Conservation (phyloP, 2,113 vertebrate genomes). For the Lates calcarifer region DNA sequence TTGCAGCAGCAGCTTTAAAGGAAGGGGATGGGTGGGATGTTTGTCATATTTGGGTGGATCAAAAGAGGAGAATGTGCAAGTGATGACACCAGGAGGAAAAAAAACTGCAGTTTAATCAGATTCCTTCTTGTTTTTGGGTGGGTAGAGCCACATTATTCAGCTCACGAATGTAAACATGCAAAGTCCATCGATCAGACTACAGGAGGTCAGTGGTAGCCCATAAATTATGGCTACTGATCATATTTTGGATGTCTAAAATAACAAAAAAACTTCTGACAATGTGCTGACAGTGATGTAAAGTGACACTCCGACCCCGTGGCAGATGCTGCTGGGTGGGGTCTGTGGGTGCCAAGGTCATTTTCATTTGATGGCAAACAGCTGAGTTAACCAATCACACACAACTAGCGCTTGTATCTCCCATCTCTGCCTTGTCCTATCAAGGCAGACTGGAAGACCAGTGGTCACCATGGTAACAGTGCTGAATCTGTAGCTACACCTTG, state of each 20-base stretch:
- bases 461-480: conserved; percentile 81
- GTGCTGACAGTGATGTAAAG: conserved; percentile 71
- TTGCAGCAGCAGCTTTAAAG: conserved; percentile 36
- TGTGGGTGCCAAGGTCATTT: conserved; percentile 57
- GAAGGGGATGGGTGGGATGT: conserved; percentile 16
- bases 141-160: not conserved
- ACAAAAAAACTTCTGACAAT: conserved; percentile 46
- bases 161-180: conserved; percentile 27
- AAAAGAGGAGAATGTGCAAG: conserved; percentile 26
- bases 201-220: conserved; percentile 22
- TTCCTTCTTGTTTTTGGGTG: not conserved
- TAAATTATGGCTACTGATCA: conserved; percentile 56
- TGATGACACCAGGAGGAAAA: conserved; percentile 9
- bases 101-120: conserved; percentile 39
- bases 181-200: conserved; percentile 44
- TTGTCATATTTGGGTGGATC: conserved; percentile 51
- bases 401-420: conserved; percentile 39
- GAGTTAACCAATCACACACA: conserved; percentile 69
- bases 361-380: conserved; percentile 66
- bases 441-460: conserved; percentile 69
- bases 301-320: conserved; percentile 63
- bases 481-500: conserved; percentile 69
- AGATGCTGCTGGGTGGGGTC: conserved; percentile 65
- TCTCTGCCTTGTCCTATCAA: conserved; percentile 68
- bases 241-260: conserved; percentile 48